Base-by-base conservation (phyloP, 2,113 vertebrate genomes). In the Meriones unguiculatus region DNA sequence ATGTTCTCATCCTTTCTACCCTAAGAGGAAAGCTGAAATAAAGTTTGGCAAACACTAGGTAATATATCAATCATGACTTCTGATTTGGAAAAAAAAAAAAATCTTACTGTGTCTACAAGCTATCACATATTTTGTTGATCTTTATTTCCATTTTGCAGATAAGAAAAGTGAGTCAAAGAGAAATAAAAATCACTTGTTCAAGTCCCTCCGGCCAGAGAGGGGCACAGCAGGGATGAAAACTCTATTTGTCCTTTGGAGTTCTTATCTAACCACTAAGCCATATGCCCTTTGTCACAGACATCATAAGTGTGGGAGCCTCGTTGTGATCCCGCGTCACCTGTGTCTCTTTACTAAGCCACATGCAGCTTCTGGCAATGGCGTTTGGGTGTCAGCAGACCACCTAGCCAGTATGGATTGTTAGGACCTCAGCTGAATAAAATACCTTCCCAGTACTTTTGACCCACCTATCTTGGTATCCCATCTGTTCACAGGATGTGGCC, bases 101-200 rank as follows among this genome's bases (percentile, higher is more conserved):
- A 13, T 52, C 69, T 77, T 24, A 59, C 28, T 69, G 4, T 82
- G 88, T 32, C 18, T 59, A 93, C 73, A 35, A 94, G 22, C 30
- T 85, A 96, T 54, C 14, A 76, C 18, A 90, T n/a, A 67, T 82
- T 91, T 95, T 95, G 70, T 94, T 94, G 89, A 89, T 77, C 77
- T 62, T 65, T 30, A 65, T 85, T 50, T 94, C 25, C 22, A 87
- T 78, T 90, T 89, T 93, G 86, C 72, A 92, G 52, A 54, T 70
- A 64, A 93, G 20, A 14, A 93, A 90, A 80, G 15, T n/a, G 14
- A 95, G 62, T 65, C 41, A 88, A 87, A 93, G 46, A 82, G 32
- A 90, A 87, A 24, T 46, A 84, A 89, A 93, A 70, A 81, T 90
- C 18, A 57, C 38, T 59, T 89, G 80, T 62, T 90, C 7, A 30